A percentile compares a stretch with the other conserved stretches of the same genome.
These are phyloP conservation scores for Patella depressa DNA, from an alignment of 2,888 invertebrate species.

Conservation along the genomic window DNA sequence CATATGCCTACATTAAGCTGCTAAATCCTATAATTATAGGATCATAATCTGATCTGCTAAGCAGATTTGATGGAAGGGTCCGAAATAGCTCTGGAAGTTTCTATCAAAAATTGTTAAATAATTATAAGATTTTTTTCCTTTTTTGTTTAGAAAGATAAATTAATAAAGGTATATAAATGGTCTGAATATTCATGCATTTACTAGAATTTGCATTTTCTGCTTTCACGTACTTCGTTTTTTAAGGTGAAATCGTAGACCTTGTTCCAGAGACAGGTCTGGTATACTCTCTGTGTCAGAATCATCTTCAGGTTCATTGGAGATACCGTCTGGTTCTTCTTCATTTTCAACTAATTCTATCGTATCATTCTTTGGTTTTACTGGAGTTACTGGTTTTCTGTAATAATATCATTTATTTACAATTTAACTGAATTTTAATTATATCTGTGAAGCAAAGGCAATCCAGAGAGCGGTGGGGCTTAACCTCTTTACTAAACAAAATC, in stretches of 20 bases:
- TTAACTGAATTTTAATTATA: not conserved
- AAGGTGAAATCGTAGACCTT: conserved; percentile 57
- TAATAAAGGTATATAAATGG: no score
- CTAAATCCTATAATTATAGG: no score
- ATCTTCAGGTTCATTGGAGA: conserved; percentile 26
- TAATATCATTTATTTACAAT: not conserved
- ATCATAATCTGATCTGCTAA: no score
- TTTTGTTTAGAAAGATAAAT: no score
- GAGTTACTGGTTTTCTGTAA: conserved; percentile 17
- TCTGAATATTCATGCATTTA: no score
- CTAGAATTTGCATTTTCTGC: no score
- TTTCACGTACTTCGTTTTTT: conserved; percentile 56
- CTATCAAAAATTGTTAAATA: no score
- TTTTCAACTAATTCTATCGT: conserved; percentile 53
- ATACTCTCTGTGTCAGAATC: conserved; percentile 58
- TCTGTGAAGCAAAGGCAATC: not conserved
- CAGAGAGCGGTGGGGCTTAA: not conserved
- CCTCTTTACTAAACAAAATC: no score
- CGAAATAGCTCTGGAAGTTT: no score
- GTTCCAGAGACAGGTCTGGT: conserved; percentile 54
- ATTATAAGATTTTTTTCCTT: no score
- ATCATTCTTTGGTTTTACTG: conserved; percentile 36
- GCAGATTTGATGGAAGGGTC: no score
- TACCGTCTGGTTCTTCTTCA: conserved; percentile 45
- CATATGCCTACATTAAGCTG: no score